Evolutionary conservation across 1,140 invertebrate species (phyloP), one percentile per base, ranked within the genome.

Genomic region (Drosophila subpulchrella): DNA sequence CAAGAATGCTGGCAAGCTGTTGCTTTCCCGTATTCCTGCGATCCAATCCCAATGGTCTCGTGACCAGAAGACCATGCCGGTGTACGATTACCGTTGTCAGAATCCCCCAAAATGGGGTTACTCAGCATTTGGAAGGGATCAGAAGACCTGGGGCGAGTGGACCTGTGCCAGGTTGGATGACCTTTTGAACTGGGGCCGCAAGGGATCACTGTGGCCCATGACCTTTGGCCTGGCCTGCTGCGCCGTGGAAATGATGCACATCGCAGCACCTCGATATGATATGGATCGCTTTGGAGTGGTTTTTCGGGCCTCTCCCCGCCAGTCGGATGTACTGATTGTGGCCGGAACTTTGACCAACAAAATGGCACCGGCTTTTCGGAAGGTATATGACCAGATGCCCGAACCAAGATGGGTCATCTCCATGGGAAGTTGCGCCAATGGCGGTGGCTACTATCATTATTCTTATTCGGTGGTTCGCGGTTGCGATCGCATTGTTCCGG

Each of bases 181-280:
- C 93, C 90, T 99, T 3, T 74, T 99, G 0, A 99, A 99, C 91
- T 99, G 98, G 97, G 97, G 96, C 30, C 94, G 98, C 78, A 98
- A 97, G 94, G 95, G 95, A 88, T 99, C 97, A 0, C 78, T 98
- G 1, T 99, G 97, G 98, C 98, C 98, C 4, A 94, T 99, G 94
- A 99, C 98, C 38, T 99, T 99, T 94, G 98, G 98, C 76, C 92
- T 99, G 76, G 98, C 98, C 4, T 99, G 98, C 88, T 99, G 98
- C 94, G 98, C 98, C 58, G 98, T 99, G 0, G 98, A 99, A 93
- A 99, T 99, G 99, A 99, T 99, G 99, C 99, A 99, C 93, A 98
- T 99, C 61, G 98, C 98, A 58, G 98, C 98, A 20, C 98, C 98
- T 1, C 94, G 98, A 78, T 99, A 99, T 92, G 98, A 99, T 90